Percentiles rank a stretch among this genome's conserved stretches.
phyloP scores from a whole-genome alignment of 2,888 invertebrate species.

The Dynastes grantii region DNA sequence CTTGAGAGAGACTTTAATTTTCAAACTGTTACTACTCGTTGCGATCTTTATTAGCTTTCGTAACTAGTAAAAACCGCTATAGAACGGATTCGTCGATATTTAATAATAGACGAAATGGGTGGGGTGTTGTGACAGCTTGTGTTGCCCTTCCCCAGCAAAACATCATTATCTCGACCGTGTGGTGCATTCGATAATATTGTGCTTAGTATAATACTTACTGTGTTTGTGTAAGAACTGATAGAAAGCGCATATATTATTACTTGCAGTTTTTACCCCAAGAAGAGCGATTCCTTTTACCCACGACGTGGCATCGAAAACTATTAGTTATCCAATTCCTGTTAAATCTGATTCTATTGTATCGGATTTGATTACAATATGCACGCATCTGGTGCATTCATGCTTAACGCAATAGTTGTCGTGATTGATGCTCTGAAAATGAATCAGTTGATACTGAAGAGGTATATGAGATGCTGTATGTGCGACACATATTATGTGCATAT shows the following conservation, averaged over 20 bases:
- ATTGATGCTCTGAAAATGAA: constrained; percentile 30
- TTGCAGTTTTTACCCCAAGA: constrained; percentile 65
- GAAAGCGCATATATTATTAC: constrained; percentile 60
- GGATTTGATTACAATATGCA: constrained; percentile 22
- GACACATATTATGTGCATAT: no score
- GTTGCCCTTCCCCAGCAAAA: constrained; percentile 51
- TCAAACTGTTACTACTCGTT: not conserved
- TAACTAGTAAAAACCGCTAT: constrained; percentile 52
- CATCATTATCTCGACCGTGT: constrained; percentile 54
- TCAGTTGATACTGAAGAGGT: constrained; percentile 12
- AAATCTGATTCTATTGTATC: constrained; percentile 36
- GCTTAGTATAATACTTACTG: constrained; percentile 50
- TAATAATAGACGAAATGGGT: constrained; percentile 57
- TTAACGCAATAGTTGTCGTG: constrained; percentile 12
- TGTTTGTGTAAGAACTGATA: constrained; percentile 54
- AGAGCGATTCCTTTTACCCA: constrained; percentile 49
- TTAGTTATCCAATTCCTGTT: constrained; percentile 16
- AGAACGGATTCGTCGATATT: constrained; percentile 57
- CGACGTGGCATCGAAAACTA: constrained; percentile 53
- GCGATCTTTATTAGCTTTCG: not conserved
- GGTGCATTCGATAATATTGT: constrained; percentile 51
- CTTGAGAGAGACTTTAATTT: not conserved
- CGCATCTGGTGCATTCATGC: constrained; percentile 22
- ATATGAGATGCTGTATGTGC: not conserved
- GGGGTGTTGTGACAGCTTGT: constrained; percentile 59